phyloP scores from a whole-genome alignment of 2,797 vertebrate genomes.

The Channallabes apus region DNA sequence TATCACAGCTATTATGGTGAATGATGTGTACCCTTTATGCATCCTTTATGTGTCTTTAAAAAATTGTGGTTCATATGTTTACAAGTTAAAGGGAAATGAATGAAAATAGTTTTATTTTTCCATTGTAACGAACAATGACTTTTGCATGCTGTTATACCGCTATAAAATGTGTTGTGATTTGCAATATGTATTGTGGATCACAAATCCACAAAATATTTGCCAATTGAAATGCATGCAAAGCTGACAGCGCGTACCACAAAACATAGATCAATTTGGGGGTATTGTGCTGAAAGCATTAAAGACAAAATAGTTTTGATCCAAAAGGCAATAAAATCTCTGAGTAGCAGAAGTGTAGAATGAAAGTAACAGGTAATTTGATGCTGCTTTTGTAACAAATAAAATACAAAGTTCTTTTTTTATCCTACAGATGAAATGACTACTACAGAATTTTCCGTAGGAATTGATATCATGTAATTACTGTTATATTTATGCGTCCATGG shows the following conservation, averaged over 20 bases:
- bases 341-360: not conserved
- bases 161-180: too few species aligned
- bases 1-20: too few species aligned
- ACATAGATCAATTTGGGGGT: not conserved
- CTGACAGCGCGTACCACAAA: not conserved
- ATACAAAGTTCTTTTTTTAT: not conserved
- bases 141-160: too few species aligned
- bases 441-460: not conserved
- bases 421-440: not conserved
- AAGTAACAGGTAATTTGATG: not conserved
- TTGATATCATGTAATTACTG: not conserved
- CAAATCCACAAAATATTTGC: not conserved
- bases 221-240: too few species aligned
- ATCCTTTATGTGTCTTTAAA: too few species aligned
- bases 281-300: not conserved
- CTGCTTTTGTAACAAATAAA: not conserved
- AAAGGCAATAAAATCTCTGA: not conserved
- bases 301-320: not conserved
- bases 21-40: too few species aligned
- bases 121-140: too few species aligned
- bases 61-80: too few species aligned
- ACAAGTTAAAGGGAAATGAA: too few species aligned
- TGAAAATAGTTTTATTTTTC: too few species aligned
- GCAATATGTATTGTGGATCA: not conserved
- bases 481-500: not conserved